These are phyloP conservation scores for Nipponacmea schrenckii DNA, from an alignment of 2,888 invertebrate species.

Conservation along the genomic window DNA sequence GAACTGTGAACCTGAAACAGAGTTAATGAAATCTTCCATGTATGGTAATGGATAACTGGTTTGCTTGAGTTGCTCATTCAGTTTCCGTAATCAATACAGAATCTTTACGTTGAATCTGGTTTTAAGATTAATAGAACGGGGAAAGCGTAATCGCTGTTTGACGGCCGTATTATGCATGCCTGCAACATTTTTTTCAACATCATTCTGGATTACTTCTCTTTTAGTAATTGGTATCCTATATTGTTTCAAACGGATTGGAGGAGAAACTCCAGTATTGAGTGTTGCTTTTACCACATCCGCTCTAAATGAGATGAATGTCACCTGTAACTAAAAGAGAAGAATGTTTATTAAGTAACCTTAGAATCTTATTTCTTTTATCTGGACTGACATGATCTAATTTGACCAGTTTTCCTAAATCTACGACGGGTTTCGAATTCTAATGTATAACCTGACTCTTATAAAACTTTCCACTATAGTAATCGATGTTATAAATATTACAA, in stretches of 20 bases:
- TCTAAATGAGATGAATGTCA: too few relatives aligned
- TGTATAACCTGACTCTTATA: too few relatives aligned
- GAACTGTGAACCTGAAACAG: background rate
- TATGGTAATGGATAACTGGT: slow-evolving; percentile 6
- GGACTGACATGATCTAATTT: too few relatives aligned
- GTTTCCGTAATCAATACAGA: background rate
- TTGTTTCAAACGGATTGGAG: slow-evolving; percentile 7
- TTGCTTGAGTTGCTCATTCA: background rate
- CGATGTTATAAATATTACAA: too few relatives aligned
- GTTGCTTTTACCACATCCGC: background rate
- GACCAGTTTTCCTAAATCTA: too few relatives aligned
- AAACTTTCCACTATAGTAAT: too few relatives aligned
- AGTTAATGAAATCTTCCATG: slow-evolving; percentile 4
- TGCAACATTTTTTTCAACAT: too few relatives aligned
- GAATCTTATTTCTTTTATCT: too few relatives aligned
- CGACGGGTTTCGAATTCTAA: too few relatives aligned
- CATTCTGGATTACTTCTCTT: background rate
- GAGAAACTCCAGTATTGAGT: background rate
- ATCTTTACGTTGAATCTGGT: background rate
- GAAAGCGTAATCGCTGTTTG: slow-evolving; percentile 5
- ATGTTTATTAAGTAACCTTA: too few relatives aligned
- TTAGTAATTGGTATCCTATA: slow-evolving; percentile 8
- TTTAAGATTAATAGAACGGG: slow-evolving; percentile 4
- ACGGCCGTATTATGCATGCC: too few relatives aligned
- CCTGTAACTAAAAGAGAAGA: too few relatives aligned